phyloP scores from a whole-genome alignment of 2,797 vertebrate genomes.

The Liparis tanakae region DNA sequence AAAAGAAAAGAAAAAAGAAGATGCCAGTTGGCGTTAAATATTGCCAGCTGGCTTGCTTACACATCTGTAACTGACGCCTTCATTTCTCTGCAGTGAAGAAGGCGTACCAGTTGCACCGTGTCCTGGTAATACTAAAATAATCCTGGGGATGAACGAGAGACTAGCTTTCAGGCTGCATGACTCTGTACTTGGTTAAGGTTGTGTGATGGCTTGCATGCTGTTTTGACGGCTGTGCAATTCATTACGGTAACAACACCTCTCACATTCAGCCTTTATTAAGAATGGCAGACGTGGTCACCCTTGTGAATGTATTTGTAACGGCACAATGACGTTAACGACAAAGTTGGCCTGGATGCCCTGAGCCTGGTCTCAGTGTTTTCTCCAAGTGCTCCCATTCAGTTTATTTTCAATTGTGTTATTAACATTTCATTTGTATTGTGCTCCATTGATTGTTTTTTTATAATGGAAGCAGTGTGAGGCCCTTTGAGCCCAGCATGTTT shows the following conservation, averaged over 20 bases:
- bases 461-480: conserved; percentile 40
- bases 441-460: conserved; percentile 53
- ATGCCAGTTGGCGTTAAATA: conserved; percentile 5
- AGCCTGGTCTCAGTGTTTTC: conserved; percentile 13
- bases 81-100: conserved; percentile 16
- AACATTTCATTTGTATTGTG: conserved; percentile 48
- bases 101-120: neutral
- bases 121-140: conserved; percentile 1
- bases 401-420: conserved; percentile 41
- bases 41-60: conserved; percentile 1
- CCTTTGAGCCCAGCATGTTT: conserved; percentile 61
- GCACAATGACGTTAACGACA: conserved; percentile 37
- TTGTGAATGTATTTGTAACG: conserved; percentile 17
- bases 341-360: conserved; percentile 39
- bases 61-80: conserved; percentile 7
- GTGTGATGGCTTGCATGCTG: conserved; percentile 6
- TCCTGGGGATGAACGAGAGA: neutral
- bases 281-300: conserved; percentile 19
- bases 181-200: conserved; percentile 8
- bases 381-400: conserved; percentile 12
- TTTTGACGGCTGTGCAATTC: conserved; percentile 22
- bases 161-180: neutral
- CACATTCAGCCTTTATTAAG: conserved; percentile 28
- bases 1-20: neutral
- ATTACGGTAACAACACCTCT: conserved; percentile 23